Evolutionary conservation across 1,140 invertebrate genomes (phyloP), one percentile per base, ranked within the genome.

Genomic region (Drosophila kurseongensis): DNA sequence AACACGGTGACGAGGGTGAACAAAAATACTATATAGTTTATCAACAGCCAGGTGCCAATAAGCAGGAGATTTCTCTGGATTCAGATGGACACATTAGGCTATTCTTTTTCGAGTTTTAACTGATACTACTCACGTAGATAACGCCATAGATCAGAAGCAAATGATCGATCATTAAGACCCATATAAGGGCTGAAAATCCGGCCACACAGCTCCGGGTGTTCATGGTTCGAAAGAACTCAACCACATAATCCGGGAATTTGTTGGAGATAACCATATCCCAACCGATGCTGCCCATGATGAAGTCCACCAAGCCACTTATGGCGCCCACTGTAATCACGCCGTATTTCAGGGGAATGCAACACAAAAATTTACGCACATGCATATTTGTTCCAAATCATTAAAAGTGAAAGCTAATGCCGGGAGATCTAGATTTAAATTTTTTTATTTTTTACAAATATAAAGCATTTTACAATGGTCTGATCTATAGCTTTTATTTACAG

Each of bases 1-100:
- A 74, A 10, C 4, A 51, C 71, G 7, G 71, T 74, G 18, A 74
- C 51, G 10, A 74, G 29, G 0, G 71, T 74, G 5, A 58, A 71
- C 32, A 74, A 9, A 23, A 59, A 50, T 18, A 74, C 38, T 14
- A 52, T n/a, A 29, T 44, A 61, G 38, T 74, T 74, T 6, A 74
- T 51, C 42, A 74, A 9, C 9, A 74, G 9, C 71, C 71, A 74
- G 7, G 44, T 40, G 9, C 57, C 66, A 2, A 74, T 32, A 4
- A 50, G 27, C 8, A 44, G 9, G 6, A n/a, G 36, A n/a, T 71
- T 71, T 0, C 14, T 9, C 71, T 74, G 36, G 10, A 6, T 35
- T 4, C 14, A 14, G 12, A 29, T 4, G 9, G 27, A n/a, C 14
- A 32, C 4, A 5, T 45, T 5, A 18, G 5, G 7, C 12, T 0